Evolutionary conservation across 1,140 invertebrate genomes (phyloP), one percentile per base, ranked within the genome.

Genomic region (Eurosta solidaginis): DNA sequence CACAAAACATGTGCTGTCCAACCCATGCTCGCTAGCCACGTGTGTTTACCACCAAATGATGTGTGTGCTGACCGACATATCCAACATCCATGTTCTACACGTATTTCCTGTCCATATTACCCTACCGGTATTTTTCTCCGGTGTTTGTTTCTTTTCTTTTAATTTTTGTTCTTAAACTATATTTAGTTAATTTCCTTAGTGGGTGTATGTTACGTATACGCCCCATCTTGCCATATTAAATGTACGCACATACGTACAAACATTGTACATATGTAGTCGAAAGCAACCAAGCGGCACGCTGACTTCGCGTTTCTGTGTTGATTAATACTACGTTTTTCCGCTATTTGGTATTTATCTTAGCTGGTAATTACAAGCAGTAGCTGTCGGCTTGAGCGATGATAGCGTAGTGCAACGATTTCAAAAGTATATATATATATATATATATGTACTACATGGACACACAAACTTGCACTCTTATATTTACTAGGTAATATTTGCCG

Each of bases 261-360:
- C n/a, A n/a, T n/a, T n/a, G 17, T 50, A 20, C 1, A 27, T 6
- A 20, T 54, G 9, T 27, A 10, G 7, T 54, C 27, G 25, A 25
- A 12, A 54, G 50, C 50, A 54, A 54, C 4, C 33, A 36, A 63
- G n/a, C 54, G 29, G 54, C 54, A 40, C 33, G 54, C 33, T 63
- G 33, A n/a, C 20, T 68, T 42, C 59, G 40, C 59, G 40, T 68
- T 68, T 42, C 59, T 68, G n/a, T 68, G 59, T 68, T 68, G 59
- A 68, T 68, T 68, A 68, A 68, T 68, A 33, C 59, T n/a, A 68
- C 59, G 59, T 68, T 68, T 68, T 68, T 68, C 36, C 59, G 59
- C 59, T 68, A 68, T 68, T 68, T 68, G 36, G 33, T 68, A 68
- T 68, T 68, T 68, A 68, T 68, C 59, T 68, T 68, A 68, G 59